Conservation (phyloP, 2,797 vertebrate species). For the Phataginus tetradactyla region DNA sequence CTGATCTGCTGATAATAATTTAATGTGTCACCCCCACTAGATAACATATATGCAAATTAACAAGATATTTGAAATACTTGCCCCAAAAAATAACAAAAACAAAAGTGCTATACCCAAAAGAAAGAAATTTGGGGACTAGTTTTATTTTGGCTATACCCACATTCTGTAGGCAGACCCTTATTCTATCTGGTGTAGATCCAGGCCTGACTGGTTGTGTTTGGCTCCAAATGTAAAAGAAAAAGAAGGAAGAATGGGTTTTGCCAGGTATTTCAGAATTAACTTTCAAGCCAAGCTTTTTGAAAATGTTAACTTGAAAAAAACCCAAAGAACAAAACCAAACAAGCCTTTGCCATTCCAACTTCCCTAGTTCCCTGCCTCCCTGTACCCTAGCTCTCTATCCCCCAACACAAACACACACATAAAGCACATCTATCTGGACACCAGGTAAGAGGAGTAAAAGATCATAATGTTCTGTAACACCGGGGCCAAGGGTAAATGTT, state of each 20-base stretch:
- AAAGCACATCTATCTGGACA: slow-evolving; percentile 49
- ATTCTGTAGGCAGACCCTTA: background rate
- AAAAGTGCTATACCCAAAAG: background rate
- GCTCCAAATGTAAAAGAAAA: slow-evolving; percentile 9
- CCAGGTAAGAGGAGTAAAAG: slow-evolving; percentile 41
- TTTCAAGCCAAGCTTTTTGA: slow-evolving; percentile 48
- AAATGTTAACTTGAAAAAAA: background rate
- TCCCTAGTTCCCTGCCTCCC: background rate
- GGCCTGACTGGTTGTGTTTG: background rate
- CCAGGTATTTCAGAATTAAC: slow-evolving; percentile 32
- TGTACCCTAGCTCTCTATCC: background rate
- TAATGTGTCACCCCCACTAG: background rate
- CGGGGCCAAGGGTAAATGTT: slow-evolving; percentile 26
- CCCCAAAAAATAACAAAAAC: background rate
- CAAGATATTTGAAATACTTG: background rate
- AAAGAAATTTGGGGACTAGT: background rate
- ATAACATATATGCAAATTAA: slow-evolving; percentile 10
- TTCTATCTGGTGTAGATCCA: background rate
- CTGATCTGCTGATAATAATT: background rate
- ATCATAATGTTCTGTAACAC: slow-evolving; percentile 52
- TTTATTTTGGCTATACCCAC: background rate
- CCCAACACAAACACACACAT: slow-evolving; percentile 19
- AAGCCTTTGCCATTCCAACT: slow-evolving; percentile 34
- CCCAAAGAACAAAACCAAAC: slow-evolving; percentile 33
- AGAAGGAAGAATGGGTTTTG: background rate